Conservation (phyloP, 2,888 invertebrate genomes). For the Glaucopsyche alexis region DNA sequence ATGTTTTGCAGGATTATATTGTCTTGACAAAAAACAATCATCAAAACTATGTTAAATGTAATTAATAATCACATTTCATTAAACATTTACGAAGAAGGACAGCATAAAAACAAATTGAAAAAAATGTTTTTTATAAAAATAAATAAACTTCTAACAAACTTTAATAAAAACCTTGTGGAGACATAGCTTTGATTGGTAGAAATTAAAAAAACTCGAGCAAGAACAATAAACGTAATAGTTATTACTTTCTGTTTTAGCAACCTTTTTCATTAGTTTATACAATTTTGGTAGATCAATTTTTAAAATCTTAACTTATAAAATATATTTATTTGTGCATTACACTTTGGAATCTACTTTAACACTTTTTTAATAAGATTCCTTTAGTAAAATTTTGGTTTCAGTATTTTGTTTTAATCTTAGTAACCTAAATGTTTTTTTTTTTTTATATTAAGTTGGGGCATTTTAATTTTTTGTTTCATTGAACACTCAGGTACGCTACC, state of each 20-base stretch:
- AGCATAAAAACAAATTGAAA: neutral
- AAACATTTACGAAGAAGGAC: neutral
- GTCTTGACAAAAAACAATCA: neutral
- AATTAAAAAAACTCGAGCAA: neutral
- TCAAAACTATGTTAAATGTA: neutral
- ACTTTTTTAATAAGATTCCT: neutral
- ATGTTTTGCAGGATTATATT: neutral
- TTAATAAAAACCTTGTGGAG: too few relatives aligned
- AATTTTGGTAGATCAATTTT: slow-evolving; percentile 10
- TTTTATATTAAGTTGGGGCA: neutral
- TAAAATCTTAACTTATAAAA: slow-evolving; percentile 3
- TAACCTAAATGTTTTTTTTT: neutral
- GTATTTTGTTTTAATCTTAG: neutral
- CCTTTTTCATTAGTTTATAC: neutral
- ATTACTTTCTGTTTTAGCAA: neutral
- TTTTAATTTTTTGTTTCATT: neutral
- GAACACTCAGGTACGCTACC: neutral
- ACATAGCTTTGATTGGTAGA: neutral
- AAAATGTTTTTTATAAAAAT: neutral
- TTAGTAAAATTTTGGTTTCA: slow-evolving; percentile 4
- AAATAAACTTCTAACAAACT: neutral
- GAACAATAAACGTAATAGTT: slow-evolving; percentile 10
- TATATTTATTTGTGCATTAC: slow-evolving; percentile 19
- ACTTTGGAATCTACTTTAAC: neutral
- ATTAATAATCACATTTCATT: neutral